Percentiles rank a stretch among this genome's conserved stretches.
Conservation (phyloP, 2,888 invertebrate genomes). For the Cryptops parisi region DNA sequence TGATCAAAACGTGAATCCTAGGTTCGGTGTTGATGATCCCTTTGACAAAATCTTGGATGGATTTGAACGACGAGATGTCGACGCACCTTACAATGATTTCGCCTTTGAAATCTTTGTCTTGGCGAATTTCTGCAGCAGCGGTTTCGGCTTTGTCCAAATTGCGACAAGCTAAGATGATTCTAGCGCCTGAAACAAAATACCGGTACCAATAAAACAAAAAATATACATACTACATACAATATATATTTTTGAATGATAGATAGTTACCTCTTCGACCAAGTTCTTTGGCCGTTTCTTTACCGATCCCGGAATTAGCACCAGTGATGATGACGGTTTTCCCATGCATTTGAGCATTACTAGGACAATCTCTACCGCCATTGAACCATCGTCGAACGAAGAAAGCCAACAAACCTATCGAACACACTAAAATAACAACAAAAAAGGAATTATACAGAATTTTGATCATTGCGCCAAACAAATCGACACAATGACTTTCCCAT, state of each 20-base stretch:
- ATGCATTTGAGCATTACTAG: constrained; percentile 30
- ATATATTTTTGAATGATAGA: no score
- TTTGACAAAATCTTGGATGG: constrained; percentile 1
- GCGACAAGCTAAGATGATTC: constrained; percentile 9
- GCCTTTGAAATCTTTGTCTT: no score
- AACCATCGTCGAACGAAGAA: neutral
- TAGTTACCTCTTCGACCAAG: constrained; percentile 48
- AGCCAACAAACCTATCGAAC: no score
- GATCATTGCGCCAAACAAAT: no score
- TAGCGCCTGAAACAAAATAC: constrained; percentile 22
- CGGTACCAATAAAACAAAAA: constrained; percentile 41
- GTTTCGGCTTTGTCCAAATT: constrained; percentile 2
- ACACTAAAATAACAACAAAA: no score
- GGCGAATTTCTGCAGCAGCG: constrained; percentile 4
- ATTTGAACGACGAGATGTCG: constrained; percentile 9
- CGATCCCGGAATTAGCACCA: constrained; percentile 69
- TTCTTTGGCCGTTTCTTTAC: constrained; percentile 51
- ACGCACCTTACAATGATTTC: neutral
- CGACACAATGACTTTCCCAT: no score
- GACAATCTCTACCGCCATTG: neutral
- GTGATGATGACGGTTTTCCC: constrained; percentile 57
- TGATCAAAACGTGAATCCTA: constrained; percentile 16
- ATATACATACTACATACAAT: no score
- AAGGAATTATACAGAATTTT: no score
- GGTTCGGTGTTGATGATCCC: constrained; percentile 9